Base-by-base conservation (phyloP, 2,888 invertebrate genomes). In the Tenthredo scrophulariae region DNA sequence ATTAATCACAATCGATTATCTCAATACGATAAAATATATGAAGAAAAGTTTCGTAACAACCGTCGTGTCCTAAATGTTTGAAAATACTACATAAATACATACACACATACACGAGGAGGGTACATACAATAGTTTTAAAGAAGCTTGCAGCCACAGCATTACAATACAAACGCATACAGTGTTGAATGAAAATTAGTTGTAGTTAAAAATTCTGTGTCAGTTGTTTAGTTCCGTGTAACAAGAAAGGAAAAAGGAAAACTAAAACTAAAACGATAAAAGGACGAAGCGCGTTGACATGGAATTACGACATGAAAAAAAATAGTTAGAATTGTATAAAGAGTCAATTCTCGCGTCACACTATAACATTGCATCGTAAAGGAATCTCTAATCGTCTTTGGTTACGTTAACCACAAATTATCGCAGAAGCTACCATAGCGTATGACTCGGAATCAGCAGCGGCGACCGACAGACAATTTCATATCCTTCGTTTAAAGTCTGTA, bases 141-240 rank as follows among this genome's bases (percentile, higher is more conserved):
- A 50, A 50, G 29, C 22, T 10, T 43, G 40, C 15, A 33, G 29
- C 46, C 10, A 15, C 3, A 18, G 50, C 0, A 50, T 50, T 29
- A 29, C 29, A 29, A 46, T 10, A 46, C 3, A n/a, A 0, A 13
- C 10, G 18, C 50, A 50, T 5, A 13, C n/a, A 13, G 29, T 50
- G 77, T 50, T 77, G 18, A 13, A 43, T 54, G 54, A 50, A 77
- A 75, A 77, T 33, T 77, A 54, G 77, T 50, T 50, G 4, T 70
- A 29, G 37, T 33, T 37, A 65, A 50, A 50, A 72, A n/a, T n/a
- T 72, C 75, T 75, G 46, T 75, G 75, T 77, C 75, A 77, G 40
- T 33, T 72, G 37, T 67, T 40, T 10, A 67, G 67, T 67, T 29
- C 29, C 67, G 67, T 15, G 67, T 29, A 40, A 37, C 37, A 40